phyloP scores from a whole-genome alignment of 1,140 invertebrate species.

The Bacillus rossius region DNA sequence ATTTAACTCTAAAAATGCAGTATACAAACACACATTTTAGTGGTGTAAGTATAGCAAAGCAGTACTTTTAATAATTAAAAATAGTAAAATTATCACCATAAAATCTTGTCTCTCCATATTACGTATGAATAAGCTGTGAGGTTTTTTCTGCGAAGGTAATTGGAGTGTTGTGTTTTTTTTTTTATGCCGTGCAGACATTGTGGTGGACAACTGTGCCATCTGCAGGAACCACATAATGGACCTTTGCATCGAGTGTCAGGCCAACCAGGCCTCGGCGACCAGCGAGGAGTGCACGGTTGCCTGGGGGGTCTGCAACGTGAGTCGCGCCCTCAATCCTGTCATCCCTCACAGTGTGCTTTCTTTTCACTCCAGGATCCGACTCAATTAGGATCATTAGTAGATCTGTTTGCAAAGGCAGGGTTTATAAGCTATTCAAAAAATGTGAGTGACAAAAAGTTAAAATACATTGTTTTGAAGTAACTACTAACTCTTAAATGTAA shows the following conservation, averaged over 20 bases:
- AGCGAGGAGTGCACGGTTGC: constrained; percentile 99
- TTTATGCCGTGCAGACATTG: constrained; percentile 94
- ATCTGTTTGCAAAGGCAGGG: not conserved
- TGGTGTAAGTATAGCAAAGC: no score
- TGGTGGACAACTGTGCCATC: constrained; percentile 99
- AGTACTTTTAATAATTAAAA: no score
- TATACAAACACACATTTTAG: no score
- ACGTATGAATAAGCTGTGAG: no score
- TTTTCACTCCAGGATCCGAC: not conserved
- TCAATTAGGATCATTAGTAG: constrained; percentile 10
- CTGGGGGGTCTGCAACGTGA: constrained; percentile 98
- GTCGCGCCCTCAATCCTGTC: constrained; percentile 28
- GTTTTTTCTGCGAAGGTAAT: no score
- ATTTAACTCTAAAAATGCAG: no score
- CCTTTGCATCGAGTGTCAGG: constrained; percentile 99
- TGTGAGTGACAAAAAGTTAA: no score
- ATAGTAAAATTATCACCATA: no score
- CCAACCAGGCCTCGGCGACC: constrained; percentile 96
- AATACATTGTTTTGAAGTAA: no score
- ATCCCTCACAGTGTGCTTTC: not conserved
- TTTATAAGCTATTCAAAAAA: no score
- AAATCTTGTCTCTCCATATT: no score
- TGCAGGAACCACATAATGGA: constrained; percentile 99
- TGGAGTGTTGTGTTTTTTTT: constrained; percentile 16
- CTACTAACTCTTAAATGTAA: no score